Base-by-base conservation (phyloP, 2,888 invertebrate genomes). In the Drosophila gaucha region DNA sequence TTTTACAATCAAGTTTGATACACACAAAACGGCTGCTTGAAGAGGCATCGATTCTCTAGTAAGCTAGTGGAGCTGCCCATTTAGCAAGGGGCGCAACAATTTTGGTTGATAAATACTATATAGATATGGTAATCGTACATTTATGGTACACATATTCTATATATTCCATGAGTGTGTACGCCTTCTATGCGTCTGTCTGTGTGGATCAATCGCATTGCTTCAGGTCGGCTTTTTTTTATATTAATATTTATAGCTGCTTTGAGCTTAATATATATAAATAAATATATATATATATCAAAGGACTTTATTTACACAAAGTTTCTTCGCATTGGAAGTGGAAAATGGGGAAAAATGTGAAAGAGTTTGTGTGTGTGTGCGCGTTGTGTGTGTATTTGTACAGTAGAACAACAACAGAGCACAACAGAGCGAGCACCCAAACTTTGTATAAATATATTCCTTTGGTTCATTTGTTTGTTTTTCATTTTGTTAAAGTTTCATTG, bases 281-380 rank as follows among this genome's bases (percentile, higher is more conserved):
- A 64, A 69, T 26, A 31, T 31, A 31, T n/a, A 30, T 30, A 16
- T 46, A 30, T 22, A 30, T 71, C 88, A 87, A 90, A 90, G 90
- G 90, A 90, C 85, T 90, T 90, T 90, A 90, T 90, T 90, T 90
- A 90, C 90, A 90, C 90, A 90, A 90, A 90, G 90, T 90, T 90
- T 82, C 72, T 74, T 62, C 57, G 70, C 59, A 63, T 52, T 60
- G 69, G 59, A 54, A 65, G 80, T 73, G 69, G 60, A 65, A 10
- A 46, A 56, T 35, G 36, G 56, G 60, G 60, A 20, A 14, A 20
- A 49, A 44, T 47, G 60, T 60, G 64, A 62, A 46, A 51, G 39
- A 46, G 49, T 46, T 35, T 56, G 22, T 54, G 20, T 31, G 30
- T 43, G 33, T 18, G 50, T 30, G 28, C 24, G 30, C 39, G 35